These are phyloP conservation scores for Pangasius mekongensis DNA, from an alignment of 2,797 vertebrate species.

Conservation along the genomic window DNA sequence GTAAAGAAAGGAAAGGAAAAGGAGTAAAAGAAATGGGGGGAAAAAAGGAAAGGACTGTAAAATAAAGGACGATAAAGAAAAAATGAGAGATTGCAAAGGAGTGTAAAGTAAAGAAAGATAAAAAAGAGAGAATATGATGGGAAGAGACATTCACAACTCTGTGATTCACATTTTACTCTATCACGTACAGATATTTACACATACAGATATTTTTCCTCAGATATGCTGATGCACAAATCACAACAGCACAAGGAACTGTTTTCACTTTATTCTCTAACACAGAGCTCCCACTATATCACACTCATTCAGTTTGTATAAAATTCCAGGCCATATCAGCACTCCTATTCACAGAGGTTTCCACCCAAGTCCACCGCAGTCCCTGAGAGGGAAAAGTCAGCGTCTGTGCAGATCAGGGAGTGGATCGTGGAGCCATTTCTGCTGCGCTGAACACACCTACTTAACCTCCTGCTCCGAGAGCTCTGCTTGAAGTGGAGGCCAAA, in stretches of 20 bases:
- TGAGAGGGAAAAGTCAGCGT: not conserved
- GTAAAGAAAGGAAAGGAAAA: not conserved
- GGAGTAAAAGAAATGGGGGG: not conserved
- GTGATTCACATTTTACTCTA: not conserved
- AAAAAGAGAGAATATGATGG: too few relatives aligned
- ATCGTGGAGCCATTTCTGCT: constrained; percentile 15
- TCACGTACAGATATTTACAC: not conserved
- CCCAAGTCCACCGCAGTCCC: not conserved
- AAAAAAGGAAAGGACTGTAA: not conserved
- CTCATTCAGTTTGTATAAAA: not conserved
- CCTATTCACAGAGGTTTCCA: not conserved
- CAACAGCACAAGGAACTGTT: not conserved
- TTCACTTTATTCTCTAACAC: not conserved
- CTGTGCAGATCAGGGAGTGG: constrained; percentile 17
- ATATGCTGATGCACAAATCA: not conserved
- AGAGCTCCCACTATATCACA: not conserved
- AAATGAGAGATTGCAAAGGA: not conserved
- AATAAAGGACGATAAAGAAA: not conserved
- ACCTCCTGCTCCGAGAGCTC: constrained; percentile 32
- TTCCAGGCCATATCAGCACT: not conserved
- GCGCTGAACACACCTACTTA: constrained; percentile 45
- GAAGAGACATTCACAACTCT: not conserved
- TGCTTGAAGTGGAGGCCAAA: constrained; percentile 53
- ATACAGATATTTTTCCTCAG: not conserved
- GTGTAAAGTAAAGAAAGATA: not conserved